A percentile compares a stretch with the other conserved stretches of the same genome.
Evolutionary conservation across 2,888 invertebrate genomes (phyloP).

Genomic region (Drosophila aldrichi): DNA sequence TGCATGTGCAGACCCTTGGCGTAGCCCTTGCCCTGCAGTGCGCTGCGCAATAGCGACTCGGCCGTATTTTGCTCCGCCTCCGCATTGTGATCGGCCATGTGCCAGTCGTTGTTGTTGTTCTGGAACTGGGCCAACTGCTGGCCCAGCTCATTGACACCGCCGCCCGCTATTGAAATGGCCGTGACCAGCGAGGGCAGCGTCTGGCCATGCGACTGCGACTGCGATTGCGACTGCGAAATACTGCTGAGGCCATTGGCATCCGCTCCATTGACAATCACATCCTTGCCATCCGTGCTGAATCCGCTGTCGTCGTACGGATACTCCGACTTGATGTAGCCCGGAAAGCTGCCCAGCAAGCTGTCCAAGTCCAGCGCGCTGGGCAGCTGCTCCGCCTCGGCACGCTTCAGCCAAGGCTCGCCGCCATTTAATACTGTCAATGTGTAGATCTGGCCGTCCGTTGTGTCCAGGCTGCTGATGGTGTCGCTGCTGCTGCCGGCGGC

Average conservation of each 20-base stretch:
- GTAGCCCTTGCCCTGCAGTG: slow-evolving; percentile 92
- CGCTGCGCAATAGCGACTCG: slow-evolving; percentile 92
- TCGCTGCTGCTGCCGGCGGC: slow-evolving; percentile 76
- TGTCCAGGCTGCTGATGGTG: slow-evolving; percentile 83
- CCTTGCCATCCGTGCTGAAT: slow-evolving; percentile 88
- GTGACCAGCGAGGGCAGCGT: slow-evolving; percentile 82
- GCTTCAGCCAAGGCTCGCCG: slow-evolving; percentile 89
- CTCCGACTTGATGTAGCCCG: slow-evolving; percentile 89
- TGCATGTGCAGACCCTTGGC: slow-evolving; percentile 84
- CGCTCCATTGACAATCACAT: slow-evolving; percentile 66
- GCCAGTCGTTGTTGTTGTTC: slow-evolving; percentile 94
- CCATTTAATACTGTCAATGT: slow-evolving; percentile 94
- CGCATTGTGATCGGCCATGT: slow-evolving; percentile 91
- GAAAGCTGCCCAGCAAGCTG: slow-evolving; percentile 91
- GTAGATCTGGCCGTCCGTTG: slow-evolving; percentile 92
- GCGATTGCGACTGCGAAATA: slow-evolving; percentile 61
- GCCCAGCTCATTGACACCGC: slow-evolving; percentile 67
- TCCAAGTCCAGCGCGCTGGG: slow-evolving; percentile 90
- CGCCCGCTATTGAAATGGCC: slow-evolving; percentile 73
- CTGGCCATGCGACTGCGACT: slow-evolving; percentile 63
- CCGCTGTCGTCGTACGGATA: slow-evolving; percentile 92
- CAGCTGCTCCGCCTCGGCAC: slow-evolving; percentile 87
- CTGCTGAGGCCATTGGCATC: slow-evolving; percentile 70
- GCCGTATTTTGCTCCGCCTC: slow-evolving; percentile 86
- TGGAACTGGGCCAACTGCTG: slow-evolving; percentile 87